These are phyloP conservation scores for Platycnemis pennipes DNA, from an alignment of 2,888 invertebrate species.

Conservation along the genomic window DNA sequence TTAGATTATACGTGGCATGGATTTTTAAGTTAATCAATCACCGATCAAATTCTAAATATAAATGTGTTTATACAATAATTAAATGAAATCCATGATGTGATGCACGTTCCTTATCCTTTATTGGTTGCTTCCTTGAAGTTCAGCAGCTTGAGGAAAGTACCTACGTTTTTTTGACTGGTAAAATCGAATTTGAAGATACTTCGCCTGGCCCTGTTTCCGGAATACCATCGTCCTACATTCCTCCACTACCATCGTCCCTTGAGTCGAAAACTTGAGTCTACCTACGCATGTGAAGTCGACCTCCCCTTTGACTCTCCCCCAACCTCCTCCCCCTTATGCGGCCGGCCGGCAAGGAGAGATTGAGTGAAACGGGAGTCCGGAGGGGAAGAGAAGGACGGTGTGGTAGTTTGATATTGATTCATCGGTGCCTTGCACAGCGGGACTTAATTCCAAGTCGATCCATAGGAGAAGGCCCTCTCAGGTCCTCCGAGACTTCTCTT, in stretches of 20 bases:
- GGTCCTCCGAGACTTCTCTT: neutral
- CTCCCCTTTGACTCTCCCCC: neutral
- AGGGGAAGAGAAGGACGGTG: neutral
- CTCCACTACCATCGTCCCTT: neutral
- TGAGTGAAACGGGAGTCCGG: neutral
- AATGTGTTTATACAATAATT: no score
- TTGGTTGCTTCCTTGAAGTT: no score
- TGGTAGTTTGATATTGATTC: conserved; percentile 55
- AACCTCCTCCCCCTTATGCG: neutral
- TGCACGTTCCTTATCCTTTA: no score
- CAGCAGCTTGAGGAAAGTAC: no score
- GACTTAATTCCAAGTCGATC: conserved; percentile 57
- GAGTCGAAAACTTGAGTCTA: neutral
- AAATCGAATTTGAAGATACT: neutral
- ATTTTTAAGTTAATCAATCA: no score
- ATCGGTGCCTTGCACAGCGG: conserved; percentile 63
- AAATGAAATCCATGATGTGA: no score
- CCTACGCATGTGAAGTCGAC: neutral
- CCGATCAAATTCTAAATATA: no score
- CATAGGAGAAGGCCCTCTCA: neutral
- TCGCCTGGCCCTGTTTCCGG: neutral
- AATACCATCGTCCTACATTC: neutral
- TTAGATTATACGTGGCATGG: no score
- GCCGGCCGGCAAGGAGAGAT: neutral
- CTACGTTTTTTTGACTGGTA: neutral